Evolutionary conservation across 2,797 vertebrate genomes (phyloP).

Genomic region (Sus cebifrons): DNA sequence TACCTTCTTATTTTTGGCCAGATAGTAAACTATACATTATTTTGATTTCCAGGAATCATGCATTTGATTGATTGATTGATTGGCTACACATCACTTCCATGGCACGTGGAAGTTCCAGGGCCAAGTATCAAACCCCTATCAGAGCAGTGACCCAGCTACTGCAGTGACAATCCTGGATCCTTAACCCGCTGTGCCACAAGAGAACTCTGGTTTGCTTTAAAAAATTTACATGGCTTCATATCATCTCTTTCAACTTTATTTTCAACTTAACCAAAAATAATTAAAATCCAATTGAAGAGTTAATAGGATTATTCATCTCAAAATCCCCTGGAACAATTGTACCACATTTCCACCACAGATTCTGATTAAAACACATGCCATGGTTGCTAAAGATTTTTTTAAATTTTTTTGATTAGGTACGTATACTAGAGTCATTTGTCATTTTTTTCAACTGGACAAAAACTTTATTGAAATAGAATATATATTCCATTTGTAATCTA

Average conservation of each 20-base stretch:
- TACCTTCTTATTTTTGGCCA: no score
- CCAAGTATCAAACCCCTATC: no score
- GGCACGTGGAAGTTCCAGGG: no score
- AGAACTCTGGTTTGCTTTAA: no score
- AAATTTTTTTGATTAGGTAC: neutral
- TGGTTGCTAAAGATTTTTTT: neutral
- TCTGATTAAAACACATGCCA: neutral
- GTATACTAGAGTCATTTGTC: neutral
- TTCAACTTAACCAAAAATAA: neutral
- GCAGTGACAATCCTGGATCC: no score
- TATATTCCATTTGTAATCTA: neutral
- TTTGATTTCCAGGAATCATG: neutral
- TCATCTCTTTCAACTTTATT: neutral
- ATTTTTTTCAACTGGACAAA: neutral
- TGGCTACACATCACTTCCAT: no score
- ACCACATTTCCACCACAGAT: neutral
- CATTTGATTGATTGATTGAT: neutral
- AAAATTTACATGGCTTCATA: neutral
- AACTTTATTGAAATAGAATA: neutral
- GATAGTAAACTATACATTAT: neutral
- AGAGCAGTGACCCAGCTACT: no score
- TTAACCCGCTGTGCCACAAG: no score
- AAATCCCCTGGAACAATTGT: neutral
- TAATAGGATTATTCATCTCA: neutral
- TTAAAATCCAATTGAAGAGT: neutral